A percentile compares a stretch with the other conserved stretches of the same genome.
These are phyloP conservation scores for Gastrophysa polygoni DNA, from an alignment of 2,888 invertebrate genomes.

Conservation along the genomic window DNA sequence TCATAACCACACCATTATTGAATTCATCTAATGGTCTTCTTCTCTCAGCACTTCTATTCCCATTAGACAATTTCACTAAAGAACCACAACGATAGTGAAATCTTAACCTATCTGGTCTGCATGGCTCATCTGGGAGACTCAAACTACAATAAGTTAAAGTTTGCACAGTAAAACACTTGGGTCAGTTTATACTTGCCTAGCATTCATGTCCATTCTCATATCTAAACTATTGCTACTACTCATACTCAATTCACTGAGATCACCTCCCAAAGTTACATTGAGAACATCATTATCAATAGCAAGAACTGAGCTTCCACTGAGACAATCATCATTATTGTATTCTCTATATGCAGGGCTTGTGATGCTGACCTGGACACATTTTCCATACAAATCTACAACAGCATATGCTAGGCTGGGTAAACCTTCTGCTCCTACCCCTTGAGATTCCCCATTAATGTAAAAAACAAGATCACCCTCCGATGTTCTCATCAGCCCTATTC, in stretches of 20 bases:
- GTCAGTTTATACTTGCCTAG: slow-evolving; percentile 44
- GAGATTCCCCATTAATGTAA: slow-evolving; percentile 86
- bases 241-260: slow-evolving; percentile 57
- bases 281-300: slow-evolving; percentile 58
- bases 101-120: slow-evolving; percentile 67
- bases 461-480: slow-evolving; percentile 83
- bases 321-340: slow-evolving; percentile 59
- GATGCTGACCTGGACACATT: slow-evolving; percentile 79
- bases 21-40: slow-evolving; percentile 90
- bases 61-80: slow-evolving; percentile 82
- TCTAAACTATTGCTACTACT: slow-evolving; percentile 58
- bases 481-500: slow-evolving; percentile 84
- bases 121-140: slow-evolving; percentile 53
- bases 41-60: slow-evolving; percentile 84
- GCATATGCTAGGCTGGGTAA: slow-evolving; percentile 78
- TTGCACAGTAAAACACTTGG: not conserved
- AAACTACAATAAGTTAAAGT: slow-evolving; percentile 43
- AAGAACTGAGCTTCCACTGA: slow-evolving; percentile 58
- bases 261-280: slow-evolving; percentile 57
- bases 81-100: slow-evolving; percentile 91
- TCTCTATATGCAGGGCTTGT: slow-evolving; percentile 57
- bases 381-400: slow-evolving; percentile 82
- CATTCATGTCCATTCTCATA: slow-evolving; percentile 59
- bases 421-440: slow-evolving; percentile 81
- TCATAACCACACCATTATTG: slow-evolving; percentile 96